Base-by-base conservation (phyloP, 2,797 vertebrate species). In the Anniella stebbinsi region DNA sequence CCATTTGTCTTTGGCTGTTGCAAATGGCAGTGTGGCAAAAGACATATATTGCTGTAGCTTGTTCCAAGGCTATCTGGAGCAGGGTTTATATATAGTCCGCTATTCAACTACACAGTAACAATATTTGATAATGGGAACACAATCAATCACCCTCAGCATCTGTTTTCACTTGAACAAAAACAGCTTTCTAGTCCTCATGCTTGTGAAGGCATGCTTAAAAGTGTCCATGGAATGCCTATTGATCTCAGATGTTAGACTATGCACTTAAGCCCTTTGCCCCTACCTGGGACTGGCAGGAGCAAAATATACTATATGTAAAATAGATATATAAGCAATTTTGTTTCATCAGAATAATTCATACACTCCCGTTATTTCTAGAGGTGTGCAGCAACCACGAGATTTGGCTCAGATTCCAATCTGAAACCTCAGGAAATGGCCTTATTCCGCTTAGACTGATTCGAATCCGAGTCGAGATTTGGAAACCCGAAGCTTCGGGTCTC, bases 1-100 rank as follows among this genome's bases (percentile, higher is more conserved):
- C 78, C 87, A 80, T 88, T 88, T 84, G 90, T n/a, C 48, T 75
- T 80, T 11, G 38, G 4, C 5, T 33, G 38, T 17, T 86, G 36
- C 72, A 85, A 83, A 90, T 0, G 45, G 48, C n/a, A 36, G 15
- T 17, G 21, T 33, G 48, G 80, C 23, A 36, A 76, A 67, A 63
- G 54, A 36, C 36, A 2, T 0, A 63, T 38, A 12, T 83, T 83
- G n/a, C 76, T 67, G 51, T 4, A 25, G 33, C 23, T 41, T 41
- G 11, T 72, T 60, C 10, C 11, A 23, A 25, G 13, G 15, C 54
- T 48, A 51, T 45, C 25, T 41, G 17, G 23, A 33, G 25, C 23
- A 38, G 76, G 3, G 25, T 15, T 54, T 80, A 30, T 8, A 38
- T 17, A 60, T 3, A 54, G 63, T 30, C 25, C 33, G 73, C 36